phyloP scores from a whole-genome alignment of 2,888 invertebrate species.

The Lottia gigantea region DNA sequence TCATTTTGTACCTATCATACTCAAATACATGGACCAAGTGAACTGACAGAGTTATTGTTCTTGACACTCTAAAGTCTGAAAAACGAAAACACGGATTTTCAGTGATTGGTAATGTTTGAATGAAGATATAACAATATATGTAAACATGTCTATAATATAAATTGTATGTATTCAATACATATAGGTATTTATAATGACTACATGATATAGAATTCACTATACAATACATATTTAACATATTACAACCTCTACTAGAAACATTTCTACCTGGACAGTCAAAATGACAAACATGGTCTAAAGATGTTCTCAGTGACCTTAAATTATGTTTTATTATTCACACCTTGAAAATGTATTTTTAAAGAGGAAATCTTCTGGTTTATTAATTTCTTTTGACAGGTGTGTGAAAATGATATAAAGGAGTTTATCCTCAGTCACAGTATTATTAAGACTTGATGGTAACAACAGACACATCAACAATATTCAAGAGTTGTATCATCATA shows the following conservation, averaged over 20 bases:
- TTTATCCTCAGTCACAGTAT: too few species aligned
- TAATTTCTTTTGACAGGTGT: constrained; percentile 5
- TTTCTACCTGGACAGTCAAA: background rate
- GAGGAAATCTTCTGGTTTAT: background rate
- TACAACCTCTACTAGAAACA: background rate
- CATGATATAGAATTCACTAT: background rate
- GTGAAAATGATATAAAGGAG: background rate
- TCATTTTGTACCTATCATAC: constrained; percentile 9
- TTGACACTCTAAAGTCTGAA: constrained; percentile 2
- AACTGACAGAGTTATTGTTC: constrained; percentile 11
- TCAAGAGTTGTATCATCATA: too few species aligned
- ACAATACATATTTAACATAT: background rate
- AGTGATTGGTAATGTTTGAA: background rate
- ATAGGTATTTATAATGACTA: background rate
- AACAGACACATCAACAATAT: too few species aligned
- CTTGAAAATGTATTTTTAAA: background rate
- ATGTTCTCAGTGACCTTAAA: constrained; percentile 1
- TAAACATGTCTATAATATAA: constrained; percentile 2
- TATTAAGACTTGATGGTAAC: too few species aligned
- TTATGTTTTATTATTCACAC: background rate
- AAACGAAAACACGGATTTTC: constrained; percentile 1
- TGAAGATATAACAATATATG: background rate
- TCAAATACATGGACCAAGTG: background rate
- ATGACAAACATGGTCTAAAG: background rate
- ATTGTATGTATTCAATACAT: background rate